These are phyloP conservation scores for Theristus sp. DNA, from an alignment of 2,888 invertebrate genomes.

Conservation along the genomic window DNA sequence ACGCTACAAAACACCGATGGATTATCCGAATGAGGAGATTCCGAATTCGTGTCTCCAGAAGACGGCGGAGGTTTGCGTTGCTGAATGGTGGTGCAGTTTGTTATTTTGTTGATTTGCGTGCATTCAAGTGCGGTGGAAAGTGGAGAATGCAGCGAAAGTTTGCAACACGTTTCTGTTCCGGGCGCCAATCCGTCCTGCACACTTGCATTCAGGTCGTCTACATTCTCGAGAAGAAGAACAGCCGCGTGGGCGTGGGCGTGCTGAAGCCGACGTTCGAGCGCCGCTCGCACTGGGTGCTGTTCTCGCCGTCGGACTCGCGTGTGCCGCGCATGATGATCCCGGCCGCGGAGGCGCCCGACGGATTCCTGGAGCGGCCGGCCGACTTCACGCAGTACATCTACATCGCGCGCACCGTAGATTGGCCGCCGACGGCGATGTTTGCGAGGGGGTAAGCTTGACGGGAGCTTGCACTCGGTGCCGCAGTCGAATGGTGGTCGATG, in stretches of 20 bases:
- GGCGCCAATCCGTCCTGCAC: too few relatives aligned
- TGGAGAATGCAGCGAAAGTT: too few relatives aligned
- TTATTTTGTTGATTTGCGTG: not conserved
- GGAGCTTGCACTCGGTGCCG: too few relatives aligned
- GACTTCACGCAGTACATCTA: constrained; percentile 43
- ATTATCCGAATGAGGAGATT: constrained; percentile 8
- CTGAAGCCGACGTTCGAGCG: constrained; percentile 41
- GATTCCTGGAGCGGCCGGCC: constrained; percentile 39
- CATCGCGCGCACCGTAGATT: constrained; percentile 49
- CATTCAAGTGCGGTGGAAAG: too few relatives aligned
- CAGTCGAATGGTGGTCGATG: too few relatives aligned
- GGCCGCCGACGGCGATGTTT: constrained; percentile 38
- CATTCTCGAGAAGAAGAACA: constrained; percentile 53
- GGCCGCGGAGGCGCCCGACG: constrained; percentile 43
- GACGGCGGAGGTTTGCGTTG: constrained; percentile 30
- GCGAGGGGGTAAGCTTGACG: not conserved
- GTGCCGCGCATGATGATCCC: constrained; percentile 58
- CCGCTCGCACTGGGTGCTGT: constrained; percentile 45
- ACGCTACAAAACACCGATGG: too few relatives aligned
- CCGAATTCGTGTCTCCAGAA: constrained; percentile 29
- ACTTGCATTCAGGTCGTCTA: constrained; percentile 52
- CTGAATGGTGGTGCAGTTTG: not conserved
- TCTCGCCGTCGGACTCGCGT: constrained; percentile 51
- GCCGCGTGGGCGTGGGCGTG: constrained; percentile 52
- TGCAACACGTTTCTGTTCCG: too few relatives aligned